A percentile compares a stretch with the other conserved stretches of the same genome.
These are phyloP conservation scores for Zaprionus nigranus DNA, from an alignment of 1,140 invertebrate species.

Conservation along the genomic window DNA sequence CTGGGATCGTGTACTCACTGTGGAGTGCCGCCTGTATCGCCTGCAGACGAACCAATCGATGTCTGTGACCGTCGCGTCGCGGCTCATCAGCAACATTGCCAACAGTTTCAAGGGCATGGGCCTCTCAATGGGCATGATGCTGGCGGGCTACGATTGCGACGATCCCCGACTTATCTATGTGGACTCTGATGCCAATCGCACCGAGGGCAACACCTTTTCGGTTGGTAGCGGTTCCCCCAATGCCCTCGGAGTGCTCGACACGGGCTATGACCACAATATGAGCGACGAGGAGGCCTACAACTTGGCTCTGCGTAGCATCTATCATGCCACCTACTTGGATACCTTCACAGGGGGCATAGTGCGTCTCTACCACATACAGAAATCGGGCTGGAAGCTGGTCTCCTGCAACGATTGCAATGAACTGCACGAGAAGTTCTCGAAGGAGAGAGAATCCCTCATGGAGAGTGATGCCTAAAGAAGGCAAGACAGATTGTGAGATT, in stretches of 20 bases:
- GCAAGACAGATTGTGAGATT: too few species aligned
- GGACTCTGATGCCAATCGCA: slow-evolving; percentile 96
- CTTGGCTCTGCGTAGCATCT: slow-evolving; percentile 95
- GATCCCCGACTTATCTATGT: slow-evolving; percentile 98
- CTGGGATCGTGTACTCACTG: slow-evolving; percentile 97
- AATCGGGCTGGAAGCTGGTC: not conserved
- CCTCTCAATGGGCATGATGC: slow-evolving; percentile 95
- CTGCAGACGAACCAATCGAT: slow-evolving; percentile 89
- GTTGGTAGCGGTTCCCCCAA: slow-evolving; percentile 98
- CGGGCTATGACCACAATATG: slow-evolving; percentile 93
- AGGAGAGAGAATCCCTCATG: not conserved
- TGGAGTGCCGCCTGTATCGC: slow-evolving; percentile 95
- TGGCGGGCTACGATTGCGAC: slow-evolving; percentile 97
- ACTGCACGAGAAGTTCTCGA: not conserved
- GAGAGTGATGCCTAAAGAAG: not conserved
- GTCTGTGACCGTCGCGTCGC: slow-evolving; percentile 97
- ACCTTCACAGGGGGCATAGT: not conserved
- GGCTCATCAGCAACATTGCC: slow-evolving; percentile 98
- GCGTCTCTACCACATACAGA: not conserved
- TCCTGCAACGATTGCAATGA: not conserved
- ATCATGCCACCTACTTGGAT: slow-evolving; percentile 95
- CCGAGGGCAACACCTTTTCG: slow-evolving; percentile 95
- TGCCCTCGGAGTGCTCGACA: slow-evolving; percentile 97
- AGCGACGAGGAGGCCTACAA: slow-evolving; percentile 96
- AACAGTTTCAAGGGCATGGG: slow-evolving; percentile 97